phyloP scores from a whole-genome alignment of 1,140 invertebrate genomes.

The Alviniconcha marisindica region DNA sequence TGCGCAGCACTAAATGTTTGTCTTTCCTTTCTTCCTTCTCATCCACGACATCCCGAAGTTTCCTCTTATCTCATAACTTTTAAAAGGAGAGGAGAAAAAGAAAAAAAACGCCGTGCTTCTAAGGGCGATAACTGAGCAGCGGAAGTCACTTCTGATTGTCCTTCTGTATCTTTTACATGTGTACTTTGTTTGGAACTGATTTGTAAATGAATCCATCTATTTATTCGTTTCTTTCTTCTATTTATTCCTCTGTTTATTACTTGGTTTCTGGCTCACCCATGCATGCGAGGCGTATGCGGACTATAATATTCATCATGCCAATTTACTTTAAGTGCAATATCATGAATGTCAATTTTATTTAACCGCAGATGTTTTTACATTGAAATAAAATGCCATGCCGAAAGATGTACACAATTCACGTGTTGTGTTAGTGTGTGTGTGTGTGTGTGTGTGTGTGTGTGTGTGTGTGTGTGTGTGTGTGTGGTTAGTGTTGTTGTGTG shows the following conservation, averaged over 20 bases:
- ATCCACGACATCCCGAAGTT: too few relatives aligned
- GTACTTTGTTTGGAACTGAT: neutral
- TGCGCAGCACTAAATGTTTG: too few relatives aligned
- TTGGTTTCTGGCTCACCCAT: neutral
- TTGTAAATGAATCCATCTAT: neutral
- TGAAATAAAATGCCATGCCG: slow-evolving; percentile 22
- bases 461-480: too few relatives aligned
- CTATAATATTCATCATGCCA: slow-evolving; percentile 14
- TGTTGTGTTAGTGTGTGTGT: neutral
- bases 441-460: neutral
- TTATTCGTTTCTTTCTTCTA: neutral
- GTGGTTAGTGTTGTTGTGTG: neutral
- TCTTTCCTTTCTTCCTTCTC: too few relatives aligned
- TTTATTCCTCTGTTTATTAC: neutral
- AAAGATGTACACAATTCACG: slow-evolving; percentile 19
- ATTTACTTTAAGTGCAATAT: slow-evolving; percentile 28
- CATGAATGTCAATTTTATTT: slow-evolving; percentile 22
- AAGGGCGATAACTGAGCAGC: too few relatives aligned
- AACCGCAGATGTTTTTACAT: slow-evolving; percentile 30
- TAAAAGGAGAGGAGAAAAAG: too few relatives aligned
- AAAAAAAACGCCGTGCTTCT: too few relatives aligned
- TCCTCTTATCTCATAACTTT: too few relatives aligned
- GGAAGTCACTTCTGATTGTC: too few relatives aligned
- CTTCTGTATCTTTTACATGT: neutral
- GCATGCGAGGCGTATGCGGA: slow-evolving; percentile 1